Evolutionary conservation across 2,888 invertebrate species (phyloP).

Genomic region (Drosophila mettleri): DNA sequence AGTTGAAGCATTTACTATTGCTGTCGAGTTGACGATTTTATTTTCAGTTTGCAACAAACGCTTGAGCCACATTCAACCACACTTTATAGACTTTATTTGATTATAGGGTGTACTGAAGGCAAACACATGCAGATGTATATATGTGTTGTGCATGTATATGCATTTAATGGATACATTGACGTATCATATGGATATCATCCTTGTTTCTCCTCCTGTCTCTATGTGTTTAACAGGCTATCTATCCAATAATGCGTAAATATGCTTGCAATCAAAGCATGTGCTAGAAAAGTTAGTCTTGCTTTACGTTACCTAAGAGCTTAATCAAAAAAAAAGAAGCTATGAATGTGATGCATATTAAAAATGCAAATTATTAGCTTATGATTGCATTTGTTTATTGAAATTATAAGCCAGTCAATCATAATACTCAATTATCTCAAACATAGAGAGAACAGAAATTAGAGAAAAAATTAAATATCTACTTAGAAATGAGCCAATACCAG

Average conservation of each 20-base stretch:
- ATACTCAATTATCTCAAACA: too few relatives aligned
- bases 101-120: not conserved
- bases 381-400: not conserved
- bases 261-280: constrained; percentile 11
- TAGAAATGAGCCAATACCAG: too few relatives aligned
- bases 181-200: constrained; percentile 13
- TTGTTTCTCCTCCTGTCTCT: constrained; percentile 6
- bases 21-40: rapidly evolving
- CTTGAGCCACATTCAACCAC: not conserved
- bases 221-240: constrained; percentile 46
- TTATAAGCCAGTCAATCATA: too few relatives aligned
- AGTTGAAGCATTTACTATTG: not conserved
- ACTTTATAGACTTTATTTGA: not conserved
- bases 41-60: not conserved
- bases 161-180: constrained; percentile 28
- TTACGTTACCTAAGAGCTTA: not conserved
- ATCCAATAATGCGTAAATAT: constrained; percentile 50
- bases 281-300: constrained; percentile 7
- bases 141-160: not conserved
- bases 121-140: not conserved
- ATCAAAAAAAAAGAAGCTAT: not conserved
- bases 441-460: too few relatives aligned
- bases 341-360: not conserved
- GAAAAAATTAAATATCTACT: too few relatives aligned
- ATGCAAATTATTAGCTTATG: not conserved